Evolutionary conservation across 2,888 invertebrate species (phyloP).

Genomic region (Synanthedon vespiformis): DNA sequence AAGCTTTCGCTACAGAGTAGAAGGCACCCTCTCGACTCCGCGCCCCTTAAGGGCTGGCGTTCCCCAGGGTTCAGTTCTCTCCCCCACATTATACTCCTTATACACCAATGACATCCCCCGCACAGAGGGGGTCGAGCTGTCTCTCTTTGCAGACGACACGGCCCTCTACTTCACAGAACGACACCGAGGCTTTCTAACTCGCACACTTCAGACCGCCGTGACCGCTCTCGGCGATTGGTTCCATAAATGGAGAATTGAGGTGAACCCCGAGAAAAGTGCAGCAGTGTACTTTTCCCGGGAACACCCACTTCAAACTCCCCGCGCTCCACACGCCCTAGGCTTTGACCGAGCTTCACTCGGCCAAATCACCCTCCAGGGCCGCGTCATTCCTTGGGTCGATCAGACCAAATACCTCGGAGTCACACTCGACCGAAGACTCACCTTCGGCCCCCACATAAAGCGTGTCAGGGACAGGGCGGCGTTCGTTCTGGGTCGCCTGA

Average conservation of each 20-base stretch:
- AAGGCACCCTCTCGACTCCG: not conserved
- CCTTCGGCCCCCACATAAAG: too few relatives aligned
- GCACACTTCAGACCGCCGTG: not conserved
- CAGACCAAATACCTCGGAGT: too few relatives aligned
- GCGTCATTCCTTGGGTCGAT: not conserved
- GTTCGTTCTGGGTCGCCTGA: too few relatives aligned
- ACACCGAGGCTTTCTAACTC: not conserved
- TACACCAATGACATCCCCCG: too few relatives aligned
- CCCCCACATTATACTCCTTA: constrained; percentile 8
- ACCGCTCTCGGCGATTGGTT: not conserved
- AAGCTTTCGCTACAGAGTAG: not conserved
- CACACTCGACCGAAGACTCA: too few relatives aligned
- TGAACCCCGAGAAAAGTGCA: too few relatives aligned
- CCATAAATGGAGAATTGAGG: too few relatives aligned
- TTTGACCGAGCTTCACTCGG: not conserved
- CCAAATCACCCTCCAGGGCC: not conserved
- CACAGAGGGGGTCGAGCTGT: too few relatives aligned
- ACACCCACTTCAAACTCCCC: too few relatives aligned
- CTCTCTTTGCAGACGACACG: too few relatives aligned
- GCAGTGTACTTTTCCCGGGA: too few relatives aligned
- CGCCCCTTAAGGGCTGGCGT: not conserved
- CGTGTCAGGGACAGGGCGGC: too few relatives aligned
- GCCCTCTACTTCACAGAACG: not conserved
- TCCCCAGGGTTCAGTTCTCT: constrained; percentile 9
- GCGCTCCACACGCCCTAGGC: not conserved